phyloP scores from a whole-genome alignment of 2,113 vertebrate species.

The Mola mola region DNA sequence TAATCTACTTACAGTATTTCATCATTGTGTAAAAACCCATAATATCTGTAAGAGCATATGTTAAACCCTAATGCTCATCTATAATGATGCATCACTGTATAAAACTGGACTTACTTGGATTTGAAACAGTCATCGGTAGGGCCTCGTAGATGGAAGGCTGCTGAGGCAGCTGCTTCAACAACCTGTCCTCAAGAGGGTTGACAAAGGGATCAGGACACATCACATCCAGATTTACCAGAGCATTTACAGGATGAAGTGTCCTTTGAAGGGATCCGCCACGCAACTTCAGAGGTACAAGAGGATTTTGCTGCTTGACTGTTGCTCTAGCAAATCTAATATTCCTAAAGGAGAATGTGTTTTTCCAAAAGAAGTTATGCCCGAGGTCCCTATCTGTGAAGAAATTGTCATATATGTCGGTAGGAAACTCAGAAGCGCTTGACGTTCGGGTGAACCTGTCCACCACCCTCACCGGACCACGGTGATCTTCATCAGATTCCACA shows the following conservation, averaged over 20 bases:
- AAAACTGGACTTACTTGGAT: conserved; percentile 81
- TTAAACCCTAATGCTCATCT: neutral
- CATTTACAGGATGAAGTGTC: conserved; percentile 26
- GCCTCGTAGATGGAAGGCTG: conserved; percentile 56
- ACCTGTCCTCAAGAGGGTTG: conserved; percentile 62
- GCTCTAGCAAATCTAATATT: conserved; percentile 44
- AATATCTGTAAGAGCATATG: neutral
- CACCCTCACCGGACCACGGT: conserved; percentile 54
- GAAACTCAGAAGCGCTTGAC: neutral
- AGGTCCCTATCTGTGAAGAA: conserved; percentile 75
- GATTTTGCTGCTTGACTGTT: conserved; percentile 9
- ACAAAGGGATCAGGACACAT: conserved; percentile 58
- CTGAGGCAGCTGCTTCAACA: conserved; percentile 52
- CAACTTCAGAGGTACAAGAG: conserved; percentile 31
- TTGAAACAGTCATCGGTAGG: conserved; percentile 61
- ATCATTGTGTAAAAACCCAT: neutral
- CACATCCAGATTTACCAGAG: conserved; percentile 41
- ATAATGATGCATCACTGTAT: neutral
- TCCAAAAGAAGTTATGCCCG: conserved; percentile 72
- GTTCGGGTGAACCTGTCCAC: conserved; percentile 54
- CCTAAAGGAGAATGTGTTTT: conserved; percentile 75
- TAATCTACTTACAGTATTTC: no score
- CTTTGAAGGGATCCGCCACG: conserved; percentile 8
- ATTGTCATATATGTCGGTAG: conserved; percentile 82
- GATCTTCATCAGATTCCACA: conserved; percentile 66